Percentiles rank a stretch among this genome's conserved stretches.
These are phyloP conservation scores for Phrynocephalus versicolor DNA, from an alignment of 2,113 vertebrate genomes.

Conservation along the genomic window DNA sequence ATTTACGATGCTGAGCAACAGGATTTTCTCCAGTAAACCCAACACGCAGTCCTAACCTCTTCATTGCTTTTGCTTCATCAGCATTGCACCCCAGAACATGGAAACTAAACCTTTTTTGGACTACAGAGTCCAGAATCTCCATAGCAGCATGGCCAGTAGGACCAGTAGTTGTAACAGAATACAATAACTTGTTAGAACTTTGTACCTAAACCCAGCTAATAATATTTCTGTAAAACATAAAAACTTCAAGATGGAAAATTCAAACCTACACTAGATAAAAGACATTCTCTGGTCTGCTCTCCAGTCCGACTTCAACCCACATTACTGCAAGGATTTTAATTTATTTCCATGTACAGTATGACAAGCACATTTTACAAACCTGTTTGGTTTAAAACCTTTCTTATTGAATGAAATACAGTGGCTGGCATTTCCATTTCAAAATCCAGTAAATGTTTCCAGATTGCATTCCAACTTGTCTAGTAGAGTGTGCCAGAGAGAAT, in stretches of 20 bases:
- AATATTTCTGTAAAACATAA: not conserved
- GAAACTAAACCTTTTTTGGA: not conserved
- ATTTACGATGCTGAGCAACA: too few species aligned
- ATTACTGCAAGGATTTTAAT: slow-evolving; percentile 25
- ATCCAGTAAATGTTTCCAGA: slow-evolving; percentile 72
- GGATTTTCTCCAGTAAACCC: not conserved
- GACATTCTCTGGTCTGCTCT: not conserved
- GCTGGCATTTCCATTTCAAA: slow-evolving; percentile 60
- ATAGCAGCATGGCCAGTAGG: too few species aligned
- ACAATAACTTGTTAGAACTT: not conserved
- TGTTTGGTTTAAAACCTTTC: slow-evolving; percentile 50
- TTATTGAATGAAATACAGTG: slow-evolving; percentile 62
- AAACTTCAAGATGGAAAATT: not conserved
- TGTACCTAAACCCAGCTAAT: not conserved
- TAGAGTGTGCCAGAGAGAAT: slow-evolving; percentile 68
- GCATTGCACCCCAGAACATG: not conserved
- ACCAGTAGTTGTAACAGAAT: too few species aligned
- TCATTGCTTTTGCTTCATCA: not conserved
- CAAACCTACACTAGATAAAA: slow-evolving; percentile 9
- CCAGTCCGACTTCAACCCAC: not conserved
- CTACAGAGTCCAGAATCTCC: not conserved
- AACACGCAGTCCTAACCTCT: too few species aligned
- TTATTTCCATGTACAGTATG: slow-evolving; percentile 48
- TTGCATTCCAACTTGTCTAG: slow-evolving; percentile 66
- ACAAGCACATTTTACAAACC: slow-evolving; percentile 32